Percentiles rank a stretch among this genome's conserved stretches.
Evolutionary conservation across 2,113 vertebrate genomes (phyloP).

Genomic region (Cairina moschata): DNA sequence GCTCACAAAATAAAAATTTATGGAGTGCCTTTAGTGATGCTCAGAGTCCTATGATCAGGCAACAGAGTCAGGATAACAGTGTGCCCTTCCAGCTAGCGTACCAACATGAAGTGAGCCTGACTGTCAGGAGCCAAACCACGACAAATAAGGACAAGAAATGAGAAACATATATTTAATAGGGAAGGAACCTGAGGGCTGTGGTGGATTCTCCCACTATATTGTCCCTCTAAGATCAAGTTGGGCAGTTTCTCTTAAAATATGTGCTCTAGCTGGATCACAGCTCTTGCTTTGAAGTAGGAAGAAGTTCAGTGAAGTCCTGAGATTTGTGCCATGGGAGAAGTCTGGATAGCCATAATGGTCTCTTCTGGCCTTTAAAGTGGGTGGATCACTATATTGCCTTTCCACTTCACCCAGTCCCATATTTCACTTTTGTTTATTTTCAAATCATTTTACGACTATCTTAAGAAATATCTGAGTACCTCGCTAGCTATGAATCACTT

Average conservation of each 20-base stretch:
- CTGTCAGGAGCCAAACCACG: neutral
- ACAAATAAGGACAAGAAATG: neutral
- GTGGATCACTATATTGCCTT: neutral
- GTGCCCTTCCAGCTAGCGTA: neutral
- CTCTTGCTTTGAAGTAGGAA: neutral
- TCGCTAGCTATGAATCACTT: slow-evolving; percentile 43
- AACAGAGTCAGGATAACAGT: neutral
- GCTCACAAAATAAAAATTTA: neutral
- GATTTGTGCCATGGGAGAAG: neutral
- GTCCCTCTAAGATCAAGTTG: neutral
- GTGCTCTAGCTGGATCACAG: neutral
- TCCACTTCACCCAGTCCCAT: neutral
- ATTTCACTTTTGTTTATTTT: slow-evolving; percentile 31
- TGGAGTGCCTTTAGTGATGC: neutral
- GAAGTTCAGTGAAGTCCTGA: neutral
- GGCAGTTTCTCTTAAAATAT: neutral
- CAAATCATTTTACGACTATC: neutral
- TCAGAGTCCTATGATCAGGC: neutral
- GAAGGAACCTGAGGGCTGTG: neutral
- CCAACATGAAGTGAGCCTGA: neutral
- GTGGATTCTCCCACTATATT: neutral
- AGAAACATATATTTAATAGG: neutral
- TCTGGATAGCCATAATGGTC: neutral
- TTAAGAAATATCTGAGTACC: neutral
- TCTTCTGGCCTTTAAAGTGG: neutral